Evolutionary conservation across 2,888 invertebrate genomes (phyloP).

Genomic region (Ectemnius lituratus): DNA sequence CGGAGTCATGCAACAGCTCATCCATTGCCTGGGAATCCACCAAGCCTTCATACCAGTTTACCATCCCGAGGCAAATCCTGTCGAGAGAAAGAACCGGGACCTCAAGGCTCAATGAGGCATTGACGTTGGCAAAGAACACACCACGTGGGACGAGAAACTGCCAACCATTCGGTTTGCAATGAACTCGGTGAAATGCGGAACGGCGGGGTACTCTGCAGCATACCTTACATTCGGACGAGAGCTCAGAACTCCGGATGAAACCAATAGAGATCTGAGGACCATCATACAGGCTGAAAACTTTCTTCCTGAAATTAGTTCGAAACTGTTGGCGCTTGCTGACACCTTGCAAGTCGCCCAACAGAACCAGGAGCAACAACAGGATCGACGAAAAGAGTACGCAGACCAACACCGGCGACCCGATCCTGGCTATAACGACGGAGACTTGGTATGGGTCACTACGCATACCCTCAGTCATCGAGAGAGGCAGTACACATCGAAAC

Average conservation of each 20-base stretch:
- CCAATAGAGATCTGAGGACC: neutral
- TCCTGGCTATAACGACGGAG: neutral
- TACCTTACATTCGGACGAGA: constrained; percentile 71
- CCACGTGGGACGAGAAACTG: constrained; percentile 63
- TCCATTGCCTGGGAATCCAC: constrained; percentile 11
- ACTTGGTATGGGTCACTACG: neutral
- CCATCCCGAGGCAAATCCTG: constrained; percentile 69
- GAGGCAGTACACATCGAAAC: neutral
- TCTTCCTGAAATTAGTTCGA: neutral
- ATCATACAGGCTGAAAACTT: constrained; percentile 7
- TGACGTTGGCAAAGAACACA: constrained; percentile 60
- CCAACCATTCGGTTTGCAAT: constrained; percentile 72
- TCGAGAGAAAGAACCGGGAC: constrained; percentile 67
- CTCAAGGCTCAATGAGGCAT: constrained; percentile 67
- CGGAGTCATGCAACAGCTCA: constrained; percentile 68
- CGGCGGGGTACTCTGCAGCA: constrained; percentile 67
- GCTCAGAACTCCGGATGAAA: constrained; percentile 52
- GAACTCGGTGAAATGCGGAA: constrained; percentile 66
- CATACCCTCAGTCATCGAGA: neutral
- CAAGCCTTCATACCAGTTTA: neutral
- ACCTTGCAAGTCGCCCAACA: neutral
- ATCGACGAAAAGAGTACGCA: neutral
- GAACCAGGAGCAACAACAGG: neutral
- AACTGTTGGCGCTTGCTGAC: neutral
- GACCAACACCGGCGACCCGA: neutral